A percentile compares a stretch with the other conserved stretches of the same genome.
phyloP scores from a whole-genome alignment of 2,113 vertebrate genomes.

The Sterrhoptilus dennistouni region DNA sequence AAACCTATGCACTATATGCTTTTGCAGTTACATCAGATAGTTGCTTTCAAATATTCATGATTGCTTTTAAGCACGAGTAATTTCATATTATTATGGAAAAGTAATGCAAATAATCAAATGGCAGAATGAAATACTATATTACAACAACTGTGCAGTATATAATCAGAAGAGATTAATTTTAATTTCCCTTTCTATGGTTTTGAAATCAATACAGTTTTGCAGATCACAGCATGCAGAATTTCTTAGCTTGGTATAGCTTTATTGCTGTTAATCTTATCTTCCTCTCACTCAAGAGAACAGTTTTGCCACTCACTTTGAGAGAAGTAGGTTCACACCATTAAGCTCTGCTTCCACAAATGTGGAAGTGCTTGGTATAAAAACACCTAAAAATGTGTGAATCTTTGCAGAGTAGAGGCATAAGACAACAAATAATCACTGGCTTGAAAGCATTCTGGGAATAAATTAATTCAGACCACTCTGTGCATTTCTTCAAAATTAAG shows the following conservation, averaged over 20 bases:
- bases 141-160: not conserved
- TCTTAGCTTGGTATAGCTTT: not conserved
- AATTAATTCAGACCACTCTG: not conserved
- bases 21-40: rapidly evolving
- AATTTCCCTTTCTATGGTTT: not conserved
- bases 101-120: not conserved
- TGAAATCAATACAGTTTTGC: not conserved
- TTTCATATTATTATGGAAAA: not conserved
- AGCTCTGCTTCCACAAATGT: not conserved
- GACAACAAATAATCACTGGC: not conserved
- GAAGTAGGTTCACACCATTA: not conserved
- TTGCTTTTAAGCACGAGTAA: not conserved
- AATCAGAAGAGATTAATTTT: not conserved
- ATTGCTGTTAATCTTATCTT: conserved; percentile 26
- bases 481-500: not conserved
- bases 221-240: not conserved
- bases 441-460: not conserved
- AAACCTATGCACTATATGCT: not conserved
- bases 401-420: not conserved
- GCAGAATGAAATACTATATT: not conserved
- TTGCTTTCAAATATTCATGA: not conserved
- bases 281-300: not conserved
- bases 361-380: not conserved
- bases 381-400: not conserved
- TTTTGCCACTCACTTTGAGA: conserved; percentile 21